Evolutionary conservation across 2,797 vertebrate genomes (phyloP), one percentile per base, ranked within the genome.

Genomic region (Darevskia nairensis): DNA sequence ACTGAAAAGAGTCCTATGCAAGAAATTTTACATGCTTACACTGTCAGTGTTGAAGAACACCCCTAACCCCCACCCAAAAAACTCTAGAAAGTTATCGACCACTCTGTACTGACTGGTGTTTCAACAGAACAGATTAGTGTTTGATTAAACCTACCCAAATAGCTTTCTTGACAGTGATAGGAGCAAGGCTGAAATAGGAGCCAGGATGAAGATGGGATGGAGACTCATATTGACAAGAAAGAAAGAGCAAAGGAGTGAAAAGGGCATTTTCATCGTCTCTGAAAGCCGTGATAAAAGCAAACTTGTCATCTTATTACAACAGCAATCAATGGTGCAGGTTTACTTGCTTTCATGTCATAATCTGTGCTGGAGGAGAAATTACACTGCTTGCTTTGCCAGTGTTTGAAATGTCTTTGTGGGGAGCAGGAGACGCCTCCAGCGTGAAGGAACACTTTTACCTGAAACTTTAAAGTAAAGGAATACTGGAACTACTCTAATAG

Each of bases 261-360:
- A 96, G 94, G 86, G 82, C 88, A 88, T 94, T 96, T 93, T 94
- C 90, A 90, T 94, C 90, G 94, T 89, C 89, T 94, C 92, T 2
- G 29, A 87, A 94, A 90, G 81, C 0, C 0, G 80, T 69, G 91
- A 96, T 95, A 94, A 94, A 94, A 95, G 92, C 86, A 80, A 93
- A 91, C 79, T 86, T 94, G 91, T 93, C 92, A 95, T 91, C 92
- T 92, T 93, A 94, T 95, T 95, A 94, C 92, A 91, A 95, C 87
- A 61, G 88, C 89, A 89, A 96, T 96, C 95, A 94, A 95, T 95
- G 90, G 59, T 66, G 87, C 50, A 79, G 35, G 69, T 83, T 94
- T 95, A 91, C 88, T 92, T 87, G 59, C 90, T 90, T 94, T 94
- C 91, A 92, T 94, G 92, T 95, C 90, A 94, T 86, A 92, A 95